Base-by-base conservation (phyloP, 2,888 invertebrate genomes). In the Agrilus mali region DNA sequence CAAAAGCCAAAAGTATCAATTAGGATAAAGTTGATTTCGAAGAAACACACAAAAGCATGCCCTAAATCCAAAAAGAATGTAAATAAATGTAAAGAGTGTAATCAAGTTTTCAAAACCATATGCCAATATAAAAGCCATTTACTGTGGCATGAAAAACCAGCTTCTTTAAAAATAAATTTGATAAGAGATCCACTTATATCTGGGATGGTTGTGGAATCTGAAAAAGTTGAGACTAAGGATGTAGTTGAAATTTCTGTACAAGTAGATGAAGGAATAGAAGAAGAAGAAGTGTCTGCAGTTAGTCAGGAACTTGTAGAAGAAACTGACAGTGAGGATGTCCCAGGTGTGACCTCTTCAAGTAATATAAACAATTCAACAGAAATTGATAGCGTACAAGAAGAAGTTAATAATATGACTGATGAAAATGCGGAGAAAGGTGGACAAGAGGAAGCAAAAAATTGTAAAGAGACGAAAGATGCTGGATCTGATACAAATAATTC, bases 71-170 rank as follows among this genome's bases (percentile, higher is more conserved):
- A 39, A n/a, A 34, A 33, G n/a, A 14, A 13, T 6, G 12, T 8
- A 36, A 27, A 22, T 31, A 36, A 36, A 0, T 52, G 52, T 35
- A 17, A 35, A 13, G 36, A 45, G 5, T 52, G 52, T 33, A 49
- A 52, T 42, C 44, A 48, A 45, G 33, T 1, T 1, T 50, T 47
- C 37, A 33, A 17, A 3, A 39, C 22, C 22, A 34, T 32, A 12
- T 50, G 48, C 12, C 45, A 50, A 3, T 46, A 39, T n/a, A 39
- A 49, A 36, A 12, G 27, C 8, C 52, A 52, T 32, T 33, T 13
- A 4, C 33, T 52, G 2, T 49, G 44, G 39, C 52, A 52, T 31
- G 45, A 46, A 33, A 49, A 52, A 43, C 45, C 48, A 3, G 43
- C 46, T n/a, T 14, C 33, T 3, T 14, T 46, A 12, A 16, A 42